A percentile compares a stretch with the other conserved stretches of the same genome.
Evolutionary conservation across 2,113 vertebrate species (phyloP).

Genomic region (Mesembrinibis cayennensis): DNA sequence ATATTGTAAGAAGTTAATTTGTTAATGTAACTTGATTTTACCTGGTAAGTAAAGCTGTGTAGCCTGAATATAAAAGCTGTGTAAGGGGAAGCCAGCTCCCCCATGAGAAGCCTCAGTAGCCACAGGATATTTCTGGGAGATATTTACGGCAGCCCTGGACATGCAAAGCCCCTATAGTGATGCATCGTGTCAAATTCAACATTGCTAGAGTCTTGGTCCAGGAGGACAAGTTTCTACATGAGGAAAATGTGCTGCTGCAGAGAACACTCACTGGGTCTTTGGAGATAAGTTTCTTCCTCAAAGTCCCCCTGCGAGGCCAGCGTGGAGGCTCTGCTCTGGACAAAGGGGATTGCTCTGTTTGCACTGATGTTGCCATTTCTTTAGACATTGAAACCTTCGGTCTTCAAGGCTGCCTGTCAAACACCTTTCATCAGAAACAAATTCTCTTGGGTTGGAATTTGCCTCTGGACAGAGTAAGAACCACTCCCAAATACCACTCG

Average conservation of each 20-base stretch:
- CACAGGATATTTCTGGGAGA: background rate
- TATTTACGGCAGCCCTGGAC: background rate
- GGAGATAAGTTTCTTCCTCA: background rate
- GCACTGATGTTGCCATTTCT: background rate
- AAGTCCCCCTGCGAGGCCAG: background rate
- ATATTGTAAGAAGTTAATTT: background rate
- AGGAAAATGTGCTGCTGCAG: background rate
- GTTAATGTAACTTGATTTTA: background rate
- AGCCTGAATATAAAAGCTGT: background rate
- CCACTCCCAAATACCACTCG: background rate
- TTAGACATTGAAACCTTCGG: background rate
- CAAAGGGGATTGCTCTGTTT: background rate
- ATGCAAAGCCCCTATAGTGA: background rate
- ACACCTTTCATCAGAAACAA: background rate
- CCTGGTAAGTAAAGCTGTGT: background rate
- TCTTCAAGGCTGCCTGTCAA: background rate
- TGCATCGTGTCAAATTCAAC: background rate
- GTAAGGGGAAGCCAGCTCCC: background rate
- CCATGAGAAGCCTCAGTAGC: background rate
- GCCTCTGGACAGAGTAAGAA: conserved; percentile 22
- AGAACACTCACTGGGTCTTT: background rate
- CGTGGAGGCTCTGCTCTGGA: background rate
- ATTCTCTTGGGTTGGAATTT: conserved; percentile 20
- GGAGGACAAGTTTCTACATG: background rate
- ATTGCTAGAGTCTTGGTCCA: background rate